phyloP scores from a whole-genome alignment of 2,797 vertebrate genomes.

The Pangasius macronema region DNA sequence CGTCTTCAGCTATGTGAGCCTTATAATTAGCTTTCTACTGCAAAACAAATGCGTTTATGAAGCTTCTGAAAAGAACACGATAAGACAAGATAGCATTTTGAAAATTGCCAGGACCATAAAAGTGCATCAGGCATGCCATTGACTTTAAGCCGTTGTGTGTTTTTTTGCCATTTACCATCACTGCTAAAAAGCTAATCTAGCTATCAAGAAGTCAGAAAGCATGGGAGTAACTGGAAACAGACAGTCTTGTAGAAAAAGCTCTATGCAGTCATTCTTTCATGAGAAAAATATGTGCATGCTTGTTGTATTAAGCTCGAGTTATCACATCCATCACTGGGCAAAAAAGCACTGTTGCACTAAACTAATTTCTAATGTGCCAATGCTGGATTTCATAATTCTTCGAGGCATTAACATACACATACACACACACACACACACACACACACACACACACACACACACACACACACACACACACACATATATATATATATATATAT shows the following conservation, averaged over 20 bases:
- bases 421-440: background rate
- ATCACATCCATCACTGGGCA: background rate
- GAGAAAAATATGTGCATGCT: conserved; percentile 1
- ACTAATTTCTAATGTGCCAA: conserved; percentile 10
- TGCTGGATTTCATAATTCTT: conserved; percentile 22
- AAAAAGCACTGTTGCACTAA: background rate
- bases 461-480: background rate
- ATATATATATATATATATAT: no score
- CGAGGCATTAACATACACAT: background rate
- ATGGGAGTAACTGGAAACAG: background rate
- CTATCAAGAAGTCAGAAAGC: conserved; percentile 13
- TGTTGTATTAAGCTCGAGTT: conserved; percentile 7
- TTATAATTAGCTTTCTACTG: conserved; percentile 20
- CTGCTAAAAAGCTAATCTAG: conserved; percentile 1
- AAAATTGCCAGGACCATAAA: conserved; percentile 35
- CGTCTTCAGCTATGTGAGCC: background rate
- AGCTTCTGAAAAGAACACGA: conserved; percentile 29
- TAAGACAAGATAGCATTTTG: conserved; percentile 17
- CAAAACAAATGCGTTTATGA: conserved; percentile 40
- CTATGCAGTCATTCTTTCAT: background rate
- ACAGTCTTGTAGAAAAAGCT: conserved; percentile 1
- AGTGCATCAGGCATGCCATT: background rate
- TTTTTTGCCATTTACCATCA: conserved; percentile 8
- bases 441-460: background rate
- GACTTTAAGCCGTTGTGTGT: background rate